These are phyloP conservation scores for Ceyx margarethae DNA, from an alignment of 2,113 vertebrate genomes.

Conservation along the genomic window DNA sequence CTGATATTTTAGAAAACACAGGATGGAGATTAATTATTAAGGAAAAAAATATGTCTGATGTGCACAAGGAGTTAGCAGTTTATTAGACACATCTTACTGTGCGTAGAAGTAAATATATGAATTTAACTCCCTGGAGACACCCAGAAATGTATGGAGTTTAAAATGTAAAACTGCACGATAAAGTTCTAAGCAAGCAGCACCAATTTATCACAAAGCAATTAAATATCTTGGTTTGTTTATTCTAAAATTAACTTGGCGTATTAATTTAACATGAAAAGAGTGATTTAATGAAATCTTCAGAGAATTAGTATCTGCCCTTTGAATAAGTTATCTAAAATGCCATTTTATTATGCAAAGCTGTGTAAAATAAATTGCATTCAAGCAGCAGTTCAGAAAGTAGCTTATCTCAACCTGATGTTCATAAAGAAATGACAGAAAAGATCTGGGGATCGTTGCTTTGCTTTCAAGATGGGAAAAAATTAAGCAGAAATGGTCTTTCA, in stretches of 20 bases:
- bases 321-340: conserved; percentile 74
- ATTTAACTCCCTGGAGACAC: neutral
- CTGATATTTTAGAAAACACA: neutral
- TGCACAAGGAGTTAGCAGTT: neutral
- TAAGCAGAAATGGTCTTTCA: conserved; percentile 42
- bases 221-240: conserved; percentile 56
- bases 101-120: neutral
- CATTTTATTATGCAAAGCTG: conserved; percentile 77
- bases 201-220: conserved; percentile 60
- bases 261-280: conserved; percentile 74
- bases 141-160: neutral
- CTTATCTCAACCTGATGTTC: conserved; percentile 71
- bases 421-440: conserved; percentile 50
- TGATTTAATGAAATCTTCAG: conserved; percentile 74
- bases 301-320: conserved; percentile 72
- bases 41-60: neutral
- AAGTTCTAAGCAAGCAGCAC: neutral
- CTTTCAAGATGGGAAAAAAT: conserved; percentile 50
- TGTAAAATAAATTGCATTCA: conserved; percentile 76
- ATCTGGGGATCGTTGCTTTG: conserved; percentile 30
- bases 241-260: conserved; percentile 67
- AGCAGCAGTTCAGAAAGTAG: conserved; percentile 69
- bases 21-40: neutral
- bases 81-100: neutral
- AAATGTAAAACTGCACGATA: conserved; percentile 23